phyloP scores from a whole-genome alignment of 2,888 invertebrate species.

The Morpho deidamia region DNA sequence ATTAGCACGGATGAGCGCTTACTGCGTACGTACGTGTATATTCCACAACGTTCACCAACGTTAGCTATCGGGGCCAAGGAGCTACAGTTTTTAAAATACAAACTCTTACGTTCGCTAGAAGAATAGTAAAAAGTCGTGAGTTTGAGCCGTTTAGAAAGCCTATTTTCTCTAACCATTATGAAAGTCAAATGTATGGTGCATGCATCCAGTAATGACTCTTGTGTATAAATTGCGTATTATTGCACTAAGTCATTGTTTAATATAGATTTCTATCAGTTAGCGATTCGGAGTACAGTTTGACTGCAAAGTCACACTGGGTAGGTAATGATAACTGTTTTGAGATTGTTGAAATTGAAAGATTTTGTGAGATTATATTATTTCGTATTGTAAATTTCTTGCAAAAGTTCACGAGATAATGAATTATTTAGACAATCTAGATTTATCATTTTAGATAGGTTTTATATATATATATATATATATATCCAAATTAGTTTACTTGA shows the following conservation, averaged over 20 bases:
- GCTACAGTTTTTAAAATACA: neutral
- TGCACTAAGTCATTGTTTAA: slow-evolving; percentile 17
- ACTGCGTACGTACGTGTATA: neutral
- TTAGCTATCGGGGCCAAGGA: slow-evolving; percentile 3
- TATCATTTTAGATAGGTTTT: no score
- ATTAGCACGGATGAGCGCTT: neutral
- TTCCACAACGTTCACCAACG: slow-evolving; percentile 3
- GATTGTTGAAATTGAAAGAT: no score
- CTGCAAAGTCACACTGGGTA: neutral
- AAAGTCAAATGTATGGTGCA: slow-evolving; percentile 20
- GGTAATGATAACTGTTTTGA: no score
- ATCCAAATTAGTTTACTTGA: no score
- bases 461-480: no score
- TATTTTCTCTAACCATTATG: slow-evolving; percentile 19
- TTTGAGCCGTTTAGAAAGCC: slow-evolving; percentile 18
- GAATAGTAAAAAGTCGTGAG: neutral
- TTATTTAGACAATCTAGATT: no score
- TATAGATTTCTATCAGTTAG: slow-evolving; percentile 12
- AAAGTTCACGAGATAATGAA: neutral
- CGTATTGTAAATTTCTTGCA: neutral
- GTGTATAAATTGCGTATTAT: slow-evolving; percentile 17
- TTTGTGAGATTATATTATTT: no score
- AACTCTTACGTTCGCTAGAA: neutral
- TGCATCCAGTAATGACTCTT: slow-evolving; percentile 18
- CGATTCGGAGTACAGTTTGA: neutral